These are phyloP conservation scores for Amphipyra tragopoginis DNA, from an alignment of 2,888 invertebrate genomes.

Conservation along the genomic window DNA sequence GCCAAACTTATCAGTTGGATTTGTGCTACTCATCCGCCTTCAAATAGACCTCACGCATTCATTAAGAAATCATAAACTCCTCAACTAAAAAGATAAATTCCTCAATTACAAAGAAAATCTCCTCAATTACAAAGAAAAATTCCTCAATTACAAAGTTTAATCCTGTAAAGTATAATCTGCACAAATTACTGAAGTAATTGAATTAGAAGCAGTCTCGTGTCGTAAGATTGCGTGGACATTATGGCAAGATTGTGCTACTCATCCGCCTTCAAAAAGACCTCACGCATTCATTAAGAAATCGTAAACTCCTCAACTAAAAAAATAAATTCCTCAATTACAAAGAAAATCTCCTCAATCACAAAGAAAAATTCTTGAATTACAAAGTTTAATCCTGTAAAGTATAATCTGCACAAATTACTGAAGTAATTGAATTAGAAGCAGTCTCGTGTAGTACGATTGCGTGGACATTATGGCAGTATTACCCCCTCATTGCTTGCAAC, in stretches of 20 bases:
- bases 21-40: too few relatives aligned
- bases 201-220: conserved; percentile 45
- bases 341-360: too few relatives aligned
- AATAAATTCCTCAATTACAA: too few relatives aligned
- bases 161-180: conserved; percentile 41
- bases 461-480: conserved; percentile 50
- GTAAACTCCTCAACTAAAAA: conserved; percentile 6
- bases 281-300: conserved; percentile 4
- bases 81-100: too few relatives aligned
- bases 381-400: conserved; percentile 24
- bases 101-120: too few relatives aligned
- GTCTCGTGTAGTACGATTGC: conserved; percentile 29
- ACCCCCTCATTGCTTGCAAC: conserved; percentile 51
- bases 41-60: not conserved
- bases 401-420: conserved; percentile 50
- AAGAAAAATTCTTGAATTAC: too few relatives aligned
- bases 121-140: too few relatives aligned
- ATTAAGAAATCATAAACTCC: conserved; percentile 16
- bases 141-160: not conserved
- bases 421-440: conserved; percentile 56
- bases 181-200: conserved; percentile 55
- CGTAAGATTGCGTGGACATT: conserved; percentile 50
- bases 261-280: too few relatives aligned
- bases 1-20: too few relatives aligned
- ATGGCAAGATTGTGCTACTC: too few relatives aligned